These are phyloP conservation scores for Littorina saxatilis DNA, from an alignment of 1,140 invertebrate genomes.

Conservation along the genomic window DNA sequence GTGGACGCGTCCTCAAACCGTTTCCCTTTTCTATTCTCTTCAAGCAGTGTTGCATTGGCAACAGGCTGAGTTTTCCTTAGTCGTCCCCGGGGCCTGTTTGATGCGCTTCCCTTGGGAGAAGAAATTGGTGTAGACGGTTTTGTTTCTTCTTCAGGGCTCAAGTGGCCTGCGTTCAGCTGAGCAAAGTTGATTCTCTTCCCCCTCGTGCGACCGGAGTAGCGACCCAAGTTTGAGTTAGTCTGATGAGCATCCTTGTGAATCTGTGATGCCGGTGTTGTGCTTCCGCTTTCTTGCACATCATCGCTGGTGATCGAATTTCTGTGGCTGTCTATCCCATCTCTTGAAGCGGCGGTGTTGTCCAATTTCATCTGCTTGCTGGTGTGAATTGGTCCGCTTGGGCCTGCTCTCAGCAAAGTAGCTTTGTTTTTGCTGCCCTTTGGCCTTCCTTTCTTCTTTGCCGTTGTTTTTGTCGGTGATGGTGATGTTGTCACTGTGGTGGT, in stretches of 20 bases:
- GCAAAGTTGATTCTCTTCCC: slow-evolving; percentile 32
- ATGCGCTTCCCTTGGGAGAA: neutral
- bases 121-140: neutral
- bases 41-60: too few relatives aligned
- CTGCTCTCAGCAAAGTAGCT: neutral
- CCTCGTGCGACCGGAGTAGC: neutral
- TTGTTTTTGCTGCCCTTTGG: slow-evolving; percentile 23
- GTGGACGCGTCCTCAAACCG: too few relatives aligned
- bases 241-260: neutral
- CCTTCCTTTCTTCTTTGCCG: neutral
- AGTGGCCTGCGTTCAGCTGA: slow-evolving; percentile 2
- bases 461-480: neutral
- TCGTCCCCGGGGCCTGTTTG: neutral
- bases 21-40: too few relatives aligned
- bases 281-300: too few relatives aligned
- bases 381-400: neutral
- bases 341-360: too few relatives aligned
- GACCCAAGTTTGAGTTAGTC: neutral
- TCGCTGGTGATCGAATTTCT: too few relatives aligned
- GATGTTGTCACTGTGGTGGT: neutral
- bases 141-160: neutral
- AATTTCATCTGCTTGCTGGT: neutral
- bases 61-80: neutral
- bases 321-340: too few relatives aligned
- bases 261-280: neutral